phyloP scores from a whole-genome alignment of 2,113 vertebrate genomes.

The Barnardius zonarius region DNA sequence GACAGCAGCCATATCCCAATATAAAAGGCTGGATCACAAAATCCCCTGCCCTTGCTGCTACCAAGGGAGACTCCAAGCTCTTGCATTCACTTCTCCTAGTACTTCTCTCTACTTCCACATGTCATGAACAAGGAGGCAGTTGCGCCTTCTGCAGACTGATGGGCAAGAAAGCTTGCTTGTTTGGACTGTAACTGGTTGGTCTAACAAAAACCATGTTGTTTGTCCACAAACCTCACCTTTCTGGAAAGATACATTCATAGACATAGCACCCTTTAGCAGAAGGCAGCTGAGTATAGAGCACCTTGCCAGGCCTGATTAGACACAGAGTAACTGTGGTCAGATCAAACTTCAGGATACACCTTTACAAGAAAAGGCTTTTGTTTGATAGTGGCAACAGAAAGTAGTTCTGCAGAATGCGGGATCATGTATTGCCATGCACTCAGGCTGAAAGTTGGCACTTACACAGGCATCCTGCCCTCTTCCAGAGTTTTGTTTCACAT shows the following conservation, averaged over 20 bases:
- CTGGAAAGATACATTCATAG: not conserved
- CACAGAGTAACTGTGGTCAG: not conserved
- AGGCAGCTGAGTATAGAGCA: not conserved
- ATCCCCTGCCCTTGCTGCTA: not conserved
- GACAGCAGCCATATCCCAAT: not conserved
- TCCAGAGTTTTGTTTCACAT: not conserved
- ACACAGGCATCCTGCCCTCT: not conserved
- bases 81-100: not conserved
- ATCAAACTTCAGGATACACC: slow-evolving; percentile 31
- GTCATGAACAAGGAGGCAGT: not conserved
- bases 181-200: not conserved
- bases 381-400: not conserved
- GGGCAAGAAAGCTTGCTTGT: not conserved
- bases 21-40: not conserved
- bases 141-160: accelerated
- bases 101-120: not conserved
- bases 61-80: not conserved
- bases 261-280: not conserved
- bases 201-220: not conserved
- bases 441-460: not conserved
- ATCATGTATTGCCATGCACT: accelerated
- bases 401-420: not conserved
- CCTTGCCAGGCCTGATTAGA: not conserved
- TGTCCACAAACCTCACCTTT: not conserved
- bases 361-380: not conserved